These are phyloP conservation scores for Acanthopleura granulata DNA, from an alignment of 2,888 invertebrate genomes.

Conservation along the genomic window DNA sequence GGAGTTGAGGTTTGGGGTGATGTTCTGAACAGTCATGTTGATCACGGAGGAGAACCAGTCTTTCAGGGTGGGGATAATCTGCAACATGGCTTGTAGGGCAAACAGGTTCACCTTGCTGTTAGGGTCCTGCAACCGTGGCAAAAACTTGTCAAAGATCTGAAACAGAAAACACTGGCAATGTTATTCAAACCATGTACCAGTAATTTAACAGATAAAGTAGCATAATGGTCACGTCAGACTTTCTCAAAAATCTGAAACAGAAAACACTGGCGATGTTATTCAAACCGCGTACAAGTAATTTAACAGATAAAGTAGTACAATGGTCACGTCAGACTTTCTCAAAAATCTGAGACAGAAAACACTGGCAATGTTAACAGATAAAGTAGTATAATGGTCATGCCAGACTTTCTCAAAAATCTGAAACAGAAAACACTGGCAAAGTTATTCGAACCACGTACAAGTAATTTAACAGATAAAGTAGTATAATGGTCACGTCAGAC, in stretches of 20 bases:
- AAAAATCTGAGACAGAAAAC: conserved; percentile 60
- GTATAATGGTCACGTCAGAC: too few relatives aligned
- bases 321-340: conserved; percentile 57
- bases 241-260: conserved; percentile 67
- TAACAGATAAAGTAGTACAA: too few relatives aligned
- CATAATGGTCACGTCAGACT: too few relatives aligned
- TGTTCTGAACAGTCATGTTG: conserved; percentile 57
- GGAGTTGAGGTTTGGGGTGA: conserved; percentile 66
- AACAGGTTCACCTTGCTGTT: conserved; percentile 69
- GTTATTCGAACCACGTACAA: not conserved
- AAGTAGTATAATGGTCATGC: too few relatives aligned
- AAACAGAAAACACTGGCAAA: conserved; percentile 27
- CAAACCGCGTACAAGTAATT: not conserved
- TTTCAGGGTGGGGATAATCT: conserved; percentile 50
- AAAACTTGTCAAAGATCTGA: conserved; percentile 69
- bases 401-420: conserved; percentile 70
- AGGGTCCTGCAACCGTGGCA: conserved; percentile 66
- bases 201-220: too few relatives aligned
- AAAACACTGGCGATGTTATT: conserved; percentile 10
- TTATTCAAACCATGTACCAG: not conserved
- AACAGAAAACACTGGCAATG: conserved; percentile 28
- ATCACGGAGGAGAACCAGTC: conserved; percentile 54
- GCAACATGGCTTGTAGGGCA: conserved; percentile 63
- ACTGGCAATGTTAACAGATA: not conserved
- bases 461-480: too few relatives aligned